phyloP scores from a whole-genome alignment of 2,888 invertebrate genomes.

The Amiota mariae region DNA sequence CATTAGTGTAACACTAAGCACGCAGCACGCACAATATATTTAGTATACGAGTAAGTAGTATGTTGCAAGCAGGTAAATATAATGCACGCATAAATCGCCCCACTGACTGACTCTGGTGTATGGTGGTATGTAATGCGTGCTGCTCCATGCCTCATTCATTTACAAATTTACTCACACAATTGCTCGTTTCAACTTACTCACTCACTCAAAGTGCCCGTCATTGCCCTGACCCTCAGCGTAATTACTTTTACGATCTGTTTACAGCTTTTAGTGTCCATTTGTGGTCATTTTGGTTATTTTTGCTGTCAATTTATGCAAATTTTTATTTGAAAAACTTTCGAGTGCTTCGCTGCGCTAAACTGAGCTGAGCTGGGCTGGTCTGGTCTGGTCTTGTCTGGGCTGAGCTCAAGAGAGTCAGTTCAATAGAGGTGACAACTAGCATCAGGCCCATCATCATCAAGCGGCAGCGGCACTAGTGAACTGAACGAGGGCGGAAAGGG shows the following conservation, averaged over 20 bases:
- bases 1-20: not conserved
- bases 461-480: no score
- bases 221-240: slow-evolving; percentile 46
- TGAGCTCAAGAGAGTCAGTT: no score
- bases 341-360: no score
- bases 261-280: slow-evolving; percentile 68
- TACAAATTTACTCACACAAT: not conserved
- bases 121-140: not conserved
- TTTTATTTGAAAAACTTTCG: slow-evolving; percentile 43
- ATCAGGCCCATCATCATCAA: no score
- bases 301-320: slow-evolving; percentile 67
- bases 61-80: not conserved
- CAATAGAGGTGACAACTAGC: no score
- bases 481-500: no score
- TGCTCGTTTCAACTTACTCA: slow-evolving; percentile 24
- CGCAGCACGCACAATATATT: no score
- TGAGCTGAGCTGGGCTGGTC: no score
- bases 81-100: no score
- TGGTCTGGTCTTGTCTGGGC: no score
- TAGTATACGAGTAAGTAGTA: no score
- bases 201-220: not conserved
- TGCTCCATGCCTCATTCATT: no score
- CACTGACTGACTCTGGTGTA: not conserved
- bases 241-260: slow-evolving; percentile 72
- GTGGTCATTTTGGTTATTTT: slow-evolving; percentile 37